Conservation (phyloP, 2,113 vertebrate genomes). For the Sebastes fasciatus region DNA sequence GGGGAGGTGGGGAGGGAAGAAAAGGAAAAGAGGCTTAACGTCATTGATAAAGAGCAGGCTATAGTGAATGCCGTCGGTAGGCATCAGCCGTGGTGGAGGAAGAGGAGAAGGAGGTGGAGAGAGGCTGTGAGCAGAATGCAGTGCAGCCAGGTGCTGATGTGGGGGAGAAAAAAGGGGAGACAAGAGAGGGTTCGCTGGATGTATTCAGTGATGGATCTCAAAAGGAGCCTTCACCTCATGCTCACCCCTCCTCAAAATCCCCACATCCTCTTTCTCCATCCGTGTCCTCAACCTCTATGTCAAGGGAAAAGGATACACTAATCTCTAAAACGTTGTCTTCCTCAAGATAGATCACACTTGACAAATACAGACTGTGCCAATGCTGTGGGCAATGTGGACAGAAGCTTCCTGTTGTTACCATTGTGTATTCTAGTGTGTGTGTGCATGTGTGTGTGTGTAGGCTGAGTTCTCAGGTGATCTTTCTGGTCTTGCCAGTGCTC, state of each 20-base stretch:
- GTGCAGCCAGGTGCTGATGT: constrained; percentile 75
- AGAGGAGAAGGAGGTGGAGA: constrained; percentile 58
- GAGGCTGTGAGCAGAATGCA: constrained; percentile 69
- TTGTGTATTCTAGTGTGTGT: constrained; percentile 33
- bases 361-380: constrained; percentile 36
- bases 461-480: constrained; percentile 56
- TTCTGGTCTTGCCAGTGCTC: constrained; percentile 42
- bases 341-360: constrained; percentile 25
- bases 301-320: constrained; percentile 18
- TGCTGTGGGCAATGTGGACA: constrained; percentile 22
- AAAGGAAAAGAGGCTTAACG: constrained; percentile 68
- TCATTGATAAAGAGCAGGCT: constrained; percentile 80
- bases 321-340: constrained; percentile 11
- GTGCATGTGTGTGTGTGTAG: neutral
- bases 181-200: constrained; percentile 42
- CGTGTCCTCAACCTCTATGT: constrained; percentile 39
- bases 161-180: constrained; percentile 21
- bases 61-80: constrained; percentile 49
- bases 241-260: constrained; percentile 62
- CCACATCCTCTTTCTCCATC: constrained; percentile 22
- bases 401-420: constrained; percentile 38
- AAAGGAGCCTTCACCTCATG: constrained; percentile 70
- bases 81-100: constrained; percentile 60
- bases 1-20: neutral
- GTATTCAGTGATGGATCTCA: constrained; percentile 62